Percentiles rank a stretch among this genome's conserved stretches.
Conservation (phyloP, 2,113 vertebrate genomes). For the Edolisoma coerulescens region DNA sequence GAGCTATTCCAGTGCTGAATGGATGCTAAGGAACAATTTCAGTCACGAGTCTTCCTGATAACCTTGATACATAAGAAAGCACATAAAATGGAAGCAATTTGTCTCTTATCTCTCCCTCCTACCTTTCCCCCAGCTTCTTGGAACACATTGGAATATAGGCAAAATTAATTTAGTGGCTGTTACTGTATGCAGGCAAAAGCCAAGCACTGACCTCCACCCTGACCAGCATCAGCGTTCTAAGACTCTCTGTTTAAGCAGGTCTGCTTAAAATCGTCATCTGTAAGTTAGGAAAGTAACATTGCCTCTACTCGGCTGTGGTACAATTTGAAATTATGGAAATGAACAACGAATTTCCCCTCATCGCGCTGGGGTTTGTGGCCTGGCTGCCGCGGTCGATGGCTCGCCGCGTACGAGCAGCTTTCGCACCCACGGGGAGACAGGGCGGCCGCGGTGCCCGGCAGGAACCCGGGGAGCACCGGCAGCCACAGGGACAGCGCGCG, state of each 20-base stretch:
- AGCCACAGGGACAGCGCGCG: accelerated
- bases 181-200: not conserved
- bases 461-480: not conserved
- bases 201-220: not conserved
- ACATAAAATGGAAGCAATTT: not conserved
- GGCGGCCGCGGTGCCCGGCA: not conserved
- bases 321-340: not conserved
- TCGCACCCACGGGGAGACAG: too few relatives aligned
- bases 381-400: not conserved
- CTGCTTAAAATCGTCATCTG: not conserved
- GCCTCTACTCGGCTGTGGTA: not conserved
- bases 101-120: not conserved
- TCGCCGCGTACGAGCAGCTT: not conserved
- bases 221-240: not conserved
- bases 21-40: not conserved
- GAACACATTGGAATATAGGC: not conserved
- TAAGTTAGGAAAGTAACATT: accelerated
- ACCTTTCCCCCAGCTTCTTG: not conserved
- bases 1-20: not conserved
- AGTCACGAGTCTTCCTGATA: not conserved
- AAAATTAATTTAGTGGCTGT: not conserved
- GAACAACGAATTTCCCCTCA: not conserved
- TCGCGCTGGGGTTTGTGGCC: not conserved
- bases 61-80: not conserved
- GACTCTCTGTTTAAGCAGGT: not conserved